Percentiles rank a stretch among this genome's conserved stretches.
Evolutionary conservation across 1,140 invertebrate genomes (phyloP).

Genomic region (Drosophila insularis): DNA sequence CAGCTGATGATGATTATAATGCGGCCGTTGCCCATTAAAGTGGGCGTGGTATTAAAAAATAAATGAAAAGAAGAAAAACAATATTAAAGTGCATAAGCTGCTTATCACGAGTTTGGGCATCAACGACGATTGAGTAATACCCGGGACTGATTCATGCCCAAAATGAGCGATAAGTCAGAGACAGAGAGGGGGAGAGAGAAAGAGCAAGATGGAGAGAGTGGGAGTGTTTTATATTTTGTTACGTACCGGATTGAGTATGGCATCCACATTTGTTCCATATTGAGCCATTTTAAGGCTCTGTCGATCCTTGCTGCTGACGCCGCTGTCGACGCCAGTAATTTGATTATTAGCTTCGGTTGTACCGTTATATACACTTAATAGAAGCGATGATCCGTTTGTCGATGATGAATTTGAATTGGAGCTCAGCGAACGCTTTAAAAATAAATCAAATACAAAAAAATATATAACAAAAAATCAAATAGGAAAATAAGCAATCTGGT

Average conservation of each 20-base stretch:
- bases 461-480: not conserved
- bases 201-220: not conserved
- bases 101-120: slow-evolving; percentile 65
- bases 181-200: not conserved
- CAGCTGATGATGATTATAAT: not conserved
- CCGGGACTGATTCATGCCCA: slow-evolving; percentile 54
- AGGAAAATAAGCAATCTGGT: slow-evolving; percentile 35
- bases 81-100: slow-evolving; percentile 8
- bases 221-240: not conserved
- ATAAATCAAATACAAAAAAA: not conserved
- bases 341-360: slow-evolving; percentile 55
- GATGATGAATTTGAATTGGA: slow-evolving; percentile 62
- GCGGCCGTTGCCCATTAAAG: not conserved
- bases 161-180: slow-evolving; percentile 5
- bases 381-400: slow-evolving; percentile 64
- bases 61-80: no score
- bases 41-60: not conserved
- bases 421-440: slow-evolving; percentile 69
- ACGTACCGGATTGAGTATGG: slow-evolving; percentile 77
- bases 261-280: slow-evolving; percentile 68
- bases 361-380: slow-evolving; percentile 66
- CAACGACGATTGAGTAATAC: slow-evolving; percentile 63
- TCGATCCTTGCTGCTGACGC: slow-evolving; percentile 34
- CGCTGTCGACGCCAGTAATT: slow-evolving; percentile 32
- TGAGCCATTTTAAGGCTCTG: slow-evolving; percentile 55